A percentile compares a stretch with the other conserved stretches of the same genome.
Evolutionary conservation across 2,888 invertebrate species (phyloP).

Genomic region (Melanostoma mellinum): DNA sequence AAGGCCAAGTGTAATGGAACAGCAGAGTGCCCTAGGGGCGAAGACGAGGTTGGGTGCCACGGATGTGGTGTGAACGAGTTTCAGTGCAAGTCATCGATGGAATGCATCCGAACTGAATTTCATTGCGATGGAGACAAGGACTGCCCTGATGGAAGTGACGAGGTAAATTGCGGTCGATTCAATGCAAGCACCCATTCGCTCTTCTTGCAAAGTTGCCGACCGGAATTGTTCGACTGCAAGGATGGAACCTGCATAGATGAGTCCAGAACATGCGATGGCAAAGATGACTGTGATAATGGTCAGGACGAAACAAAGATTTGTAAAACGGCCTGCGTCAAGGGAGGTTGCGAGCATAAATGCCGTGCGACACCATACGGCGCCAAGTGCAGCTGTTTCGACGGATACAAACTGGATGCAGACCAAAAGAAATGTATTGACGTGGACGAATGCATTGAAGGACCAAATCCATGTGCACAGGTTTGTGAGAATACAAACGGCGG

Average conservation of each 20-base stretch:
- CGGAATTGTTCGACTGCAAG: conserved; percentile 83
- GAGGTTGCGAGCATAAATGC: conserved; percentile 84
- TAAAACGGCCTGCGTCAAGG: conserved; percentile 80
- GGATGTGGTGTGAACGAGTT: conserved; percentile 85
- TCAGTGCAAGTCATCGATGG: conserved; percentile 85
- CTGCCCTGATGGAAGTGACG: conserved; percentile 89
- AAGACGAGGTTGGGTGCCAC: conserved; percentile 87
- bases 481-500: conserved; percentile 80
- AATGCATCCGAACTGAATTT: conserved; percentile 85
- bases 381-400: conserved; percentile 85
- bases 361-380: conserved; percentile 86
- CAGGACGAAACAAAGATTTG: conserved; percentile 88
- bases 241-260: conserved; percentile 87
- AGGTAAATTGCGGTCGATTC: conserved; percentile 83
- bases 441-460: conserved; percentile 86
- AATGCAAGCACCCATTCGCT: conserved; percentile 73
- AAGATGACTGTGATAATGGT: conserved; percentile 86
- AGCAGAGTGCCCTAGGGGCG: conserved; percentile 87
- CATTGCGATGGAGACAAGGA: conserved; percentile 86
- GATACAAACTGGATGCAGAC: conserved; percentile 84
- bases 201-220: conserved; percentile 76
- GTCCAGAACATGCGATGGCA: conserved; percentile 85
- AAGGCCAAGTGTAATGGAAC: conserved; percentile 85
- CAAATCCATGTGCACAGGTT: conserved; percentile 85
- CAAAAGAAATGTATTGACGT: conserved; percentile 86